These are phyloP conservation scores for Antrozous pallidus DNA, from an alignment of 2,797 vertebrate genomes.

Conservation along the genomic window DNA sequence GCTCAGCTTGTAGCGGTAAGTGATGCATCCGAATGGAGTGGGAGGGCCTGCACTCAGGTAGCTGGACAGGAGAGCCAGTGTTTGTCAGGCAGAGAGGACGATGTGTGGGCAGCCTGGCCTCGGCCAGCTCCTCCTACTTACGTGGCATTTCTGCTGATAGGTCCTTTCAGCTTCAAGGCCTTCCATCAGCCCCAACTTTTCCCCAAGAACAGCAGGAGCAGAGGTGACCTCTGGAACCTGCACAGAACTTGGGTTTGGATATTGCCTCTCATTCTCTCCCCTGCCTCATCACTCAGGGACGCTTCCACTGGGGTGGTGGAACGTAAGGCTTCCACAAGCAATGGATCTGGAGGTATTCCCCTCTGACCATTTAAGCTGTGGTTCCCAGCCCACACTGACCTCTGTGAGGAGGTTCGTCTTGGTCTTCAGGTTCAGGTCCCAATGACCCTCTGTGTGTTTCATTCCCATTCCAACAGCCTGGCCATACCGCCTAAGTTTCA, in stretches of 20 bases:
- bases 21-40: rapidly evolving
- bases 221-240: not conserved
- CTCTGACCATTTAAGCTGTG: not conserved
- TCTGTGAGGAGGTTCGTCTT: not conserved
- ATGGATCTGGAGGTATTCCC: not conserved
- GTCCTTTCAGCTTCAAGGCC: not conserved
- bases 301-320: not conserved
- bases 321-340: not conserved
- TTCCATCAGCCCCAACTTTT: not conserved
- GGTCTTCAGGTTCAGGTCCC: not conserved
- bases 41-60: rapidly evolving
- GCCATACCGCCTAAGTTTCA: not conserved
- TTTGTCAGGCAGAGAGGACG: not conserved
- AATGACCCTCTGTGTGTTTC: too few species aligned
- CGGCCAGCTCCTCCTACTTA: not conserved
- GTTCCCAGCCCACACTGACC: too few species aligned
- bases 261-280: not conserved
- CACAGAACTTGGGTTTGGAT: rapidly evolving
- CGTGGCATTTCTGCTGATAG: rapidly evolving
- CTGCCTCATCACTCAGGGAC: not conserved
- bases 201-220: not conserved
- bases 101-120: rapidly evolving
- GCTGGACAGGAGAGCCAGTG: rapidly evolving
- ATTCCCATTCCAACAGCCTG: rapidly evolving
- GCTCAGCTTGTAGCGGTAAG: rapidly evolving